Percentiles rank a stretch among this genome's conserved stretches.
Evolutionary conservation across 2,113 vertebrate species (phyloP).

Genomic region (Macquaria ambigua): DNA sequence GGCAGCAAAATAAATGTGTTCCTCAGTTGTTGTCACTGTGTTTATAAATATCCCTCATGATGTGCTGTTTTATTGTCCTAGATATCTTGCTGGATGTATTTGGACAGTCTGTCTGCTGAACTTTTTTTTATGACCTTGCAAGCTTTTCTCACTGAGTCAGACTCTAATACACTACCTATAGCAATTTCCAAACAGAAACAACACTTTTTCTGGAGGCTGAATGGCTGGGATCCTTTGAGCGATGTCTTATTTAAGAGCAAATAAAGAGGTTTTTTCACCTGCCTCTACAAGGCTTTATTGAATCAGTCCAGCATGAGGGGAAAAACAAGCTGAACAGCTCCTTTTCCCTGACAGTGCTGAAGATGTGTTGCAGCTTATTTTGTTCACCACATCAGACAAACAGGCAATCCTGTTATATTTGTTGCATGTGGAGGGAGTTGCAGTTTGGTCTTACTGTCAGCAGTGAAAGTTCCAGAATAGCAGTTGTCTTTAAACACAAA

Average conservation of each 20-base stretch:
- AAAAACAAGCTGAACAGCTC: slow-evolving; percentile 3
- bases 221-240: slow-evolving; percentile 13
- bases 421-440: neutral
- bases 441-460: neutral
- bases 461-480: neutral
- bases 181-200: slow-evolving; percentile 38
- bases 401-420: neutral
- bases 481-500: neutral
- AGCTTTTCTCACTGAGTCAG: slow-evolving; percentile 28
- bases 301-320: slow-evolving; percentile 15
- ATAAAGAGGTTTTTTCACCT: slow-evolving; percentile 38
- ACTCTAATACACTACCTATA: slow-evolving; percentile 23
- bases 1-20: slow-evolving; percentile 21
- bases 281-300: slow-evolving; percentile 5
- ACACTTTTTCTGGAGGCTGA: neutral
- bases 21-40: neutral
- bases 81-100: neutral
- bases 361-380: neutral
- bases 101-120: slow-evolving; percentile 4
- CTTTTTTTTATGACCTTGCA: slow-evolving; percentile 21
- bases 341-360: neutral
- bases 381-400: neutral
- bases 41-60: slow-evolving; percentile 47
- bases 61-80: neutral
- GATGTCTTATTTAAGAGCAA: slow-evolving; percentile 31